phyloP scores from a whole-genome alignment of 2,797 vertebrate species.

The Enteromius trimaculatus region DNA sequence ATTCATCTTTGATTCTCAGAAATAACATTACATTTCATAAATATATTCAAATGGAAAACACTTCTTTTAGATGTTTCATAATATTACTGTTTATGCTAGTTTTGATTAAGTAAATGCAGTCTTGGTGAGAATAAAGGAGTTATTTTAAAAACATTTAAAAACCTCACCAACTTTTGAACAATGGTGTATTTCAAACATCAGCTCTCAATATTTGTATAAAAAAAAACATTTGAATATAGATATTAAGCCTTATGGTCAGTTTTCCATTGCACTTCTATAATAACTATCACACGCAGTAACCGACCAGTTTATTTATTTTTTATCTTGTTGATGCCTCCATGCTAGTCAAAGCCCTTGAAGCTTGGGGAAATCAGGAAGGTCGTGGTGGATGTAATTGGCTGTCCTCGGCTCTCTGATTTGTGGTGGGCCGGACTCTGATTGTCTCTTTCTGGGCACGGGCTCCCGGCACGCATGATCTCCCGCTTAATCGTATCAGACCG shows the following conservation, averaged over 20 bases:
- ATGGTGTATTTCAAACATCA: background rate
- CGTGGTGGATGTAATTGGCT: conserved; percentile 35
- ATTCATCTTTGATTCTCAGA: too few relatives aligned
- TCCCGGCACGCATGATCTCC: conserved; percentile 38
- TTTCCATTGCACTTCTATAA: background rate
- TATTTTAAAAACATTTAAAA: background rate
- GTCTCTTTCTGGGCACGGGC: conserved; percentile 28
- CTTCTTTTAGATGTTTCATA: too few relatives aligned
- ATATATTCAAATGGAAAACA: too few relatives aligned
- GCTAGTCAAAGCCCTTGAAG: conserved; percentile 32
- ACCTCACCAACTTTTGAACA: background rate
- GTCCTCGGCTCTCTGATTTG: conserved; percentile 38
- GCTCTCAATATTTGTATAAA: background rate
- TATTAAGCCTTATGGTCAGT: background rate
- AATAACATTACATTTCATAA: too few relatives aligned
- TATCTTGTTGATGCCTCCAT: background rate
- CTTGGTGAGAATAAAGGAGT: too few relatives aligned
- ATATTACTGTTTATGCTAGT: too few relatives aligned
- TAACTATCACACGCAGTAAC: background rate
- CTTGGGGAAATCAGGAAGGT: conserved; percentile 26
- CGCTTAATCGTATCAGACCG: conserved; percentile 34
- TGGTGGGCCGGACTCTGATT: conserved; percentile 31
- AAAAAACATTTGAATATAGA: background rate
- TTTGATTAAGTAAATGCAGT: too few relatives aligned
- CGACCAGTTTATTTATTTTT: background rate